Conservation (phyloP, 53 echinoderm and acorn worm species). For the Crossaster papposus region DNA sequence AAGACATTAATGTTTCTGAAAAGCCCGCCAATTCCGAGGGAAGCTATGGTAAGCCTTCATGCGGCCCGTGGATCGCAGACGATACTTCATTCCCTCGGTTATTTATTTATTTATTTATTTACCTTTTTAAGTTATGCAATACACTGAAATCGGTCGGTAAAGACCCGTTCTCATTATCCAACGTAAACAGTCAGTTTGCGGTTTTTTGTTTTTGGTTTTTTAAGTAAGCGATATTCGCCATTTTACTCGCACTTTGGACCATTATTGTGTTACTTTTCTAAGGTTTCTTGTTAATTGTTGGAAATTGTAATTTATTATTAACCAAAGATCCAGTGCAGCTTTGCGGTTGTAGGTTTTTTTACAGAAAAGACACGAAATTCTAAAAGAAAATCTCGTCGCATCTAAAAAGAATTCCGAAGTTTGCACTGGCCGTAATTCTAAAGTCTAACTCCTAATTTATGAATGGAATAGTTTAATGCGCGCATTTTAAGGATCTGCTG, state of each 20-base stretch:
- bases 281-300: not conserved
- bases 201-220: not conserved
- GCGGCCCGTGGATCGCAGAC: conserved; percentile 27
- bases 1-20: not conserved
- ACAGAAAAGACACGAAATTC: too few relatives aligned
- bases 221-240: conserved; percentile 41
- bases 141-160: conserved; percentile 51
- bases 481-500: not conserved
- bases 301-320: not conserved
- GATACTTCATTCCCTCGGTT: not conserved
- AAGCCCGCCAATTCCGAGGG: conserved; percentile 32
- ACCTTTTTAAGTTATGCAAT: not conserved
- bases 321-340: not conserved
- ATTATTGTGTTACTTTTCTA: not conserved
- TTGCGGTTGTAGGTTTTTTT: too few relatives aligned
- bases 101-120: not conserved
- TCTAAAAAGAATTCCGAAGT: too few relatives aligned
- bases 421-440: too few relatives aligned
- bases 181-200: conserved; percentile 13
- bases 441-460: not conserved
- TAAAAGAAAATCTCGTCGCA: too few relatives aligned
- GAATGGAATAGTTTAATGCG: not conserved
- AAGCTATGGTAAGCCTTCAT: not conserved
- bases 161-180: conserved; percentile 29
- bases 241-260: conserved; percentile 25